These are phyloP conservation scores for Microcaecilia unicolor DNA, from an alignment of 2,797 vertebrate species.

Conservation along the genomic window DNA sequence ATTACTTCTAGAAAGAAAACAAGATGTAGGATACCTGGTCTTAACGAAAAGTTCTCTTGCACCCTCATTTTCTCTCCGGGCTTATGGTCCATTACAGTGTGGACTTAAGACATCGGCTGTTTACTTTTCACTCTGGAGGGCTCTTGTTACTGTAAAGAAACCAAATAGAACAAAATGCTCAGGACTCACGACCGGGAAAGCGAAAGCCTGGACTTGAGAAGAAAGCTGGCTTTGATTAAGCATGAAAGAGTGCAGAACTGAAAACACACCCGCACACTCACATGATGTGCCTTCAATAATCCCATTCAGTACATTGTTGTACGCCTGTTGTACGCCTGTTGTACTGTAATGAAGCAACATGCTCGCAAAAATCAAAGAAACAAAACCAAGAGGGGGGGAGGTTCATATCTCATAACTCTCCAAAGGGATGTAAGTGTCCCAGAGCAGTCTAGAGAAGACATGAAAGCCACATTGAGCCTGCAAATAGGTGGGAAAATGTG, in stretches of 20 bases:
- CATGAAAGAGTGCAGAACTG: slow-evolving; percentile 42
- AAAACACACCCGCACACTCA: slow-evolving; percentile 41
- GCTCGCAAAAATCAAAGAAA: slow-evolving; percentile 25
- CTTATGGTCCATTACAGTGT: too few relatives aligned
- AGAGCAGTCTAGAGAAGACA: too few relatives aligned
- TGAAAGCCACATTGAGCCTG: too few relatives aligned
- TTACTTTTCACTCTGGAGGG: too few relatives aligned
- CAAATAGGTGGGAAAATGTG: too few relatives aligned
- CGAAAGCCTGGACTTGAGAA: slow-evolving; percentile 33
- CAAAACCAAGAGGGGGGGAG: too few relatives aligned
- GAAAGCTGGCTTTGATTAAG: slow-evolving; percentile 36
- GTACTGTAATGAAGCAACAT: slow-evolving; percentile 33
- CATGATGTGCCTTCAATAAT: slow-evolving; percentile 31
- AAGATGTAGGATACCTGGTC: slow-evolving; percentile 5
- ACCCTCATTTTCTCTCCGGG: slow-evolving; percentile 2
- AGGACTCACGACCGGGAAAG: slow-evolving; percentile 28
- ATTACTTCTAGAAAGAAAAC: neutral
- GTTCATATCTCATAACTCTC: too few relatives aligned
- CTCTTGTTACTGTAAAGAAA: too few relatives aligned
- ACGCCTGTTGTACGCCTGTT: slow-evolving; percentile 34
- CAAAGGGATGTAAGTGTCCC: too few relatives aligned
- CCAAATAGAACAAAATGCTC: too few relatives aligned
- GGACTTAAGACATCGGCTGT: too few relatives aligned
- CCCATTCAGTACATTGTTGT: slow-evolving; percentile 34
- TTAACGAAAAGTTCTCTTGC: slow-evolving; percentile 1